Evolutionary conservation across 64 coral and sea anemone genomes (phyloP), one percentile per base, ranked within the genome.

Genomic region (Stichodactyla helianthus): DNA sequence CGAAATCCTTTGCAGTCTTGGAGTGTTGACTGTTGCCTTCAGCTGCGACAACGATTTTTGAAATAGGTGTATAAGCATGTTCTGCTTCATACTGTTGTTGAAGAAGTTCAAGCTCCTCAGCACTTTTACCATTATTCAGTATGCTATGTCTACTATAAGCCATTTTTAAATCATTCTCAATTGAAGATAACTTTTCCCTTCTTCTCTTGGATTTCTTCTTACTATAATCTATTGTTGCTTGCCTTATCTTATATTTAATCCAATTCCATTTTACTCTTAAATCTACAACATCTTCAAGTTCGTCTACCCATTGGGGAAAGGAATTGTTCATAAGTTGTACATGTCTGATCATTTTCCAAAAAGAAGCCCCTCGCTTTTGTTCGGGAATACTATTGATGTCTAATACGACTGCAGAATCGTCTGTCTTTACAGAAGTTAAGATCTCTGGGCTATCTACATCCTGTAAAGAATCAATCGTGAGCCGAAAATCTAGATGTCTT

Each of bases 231-330:
- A 91, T 91, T 79, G 90, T 82, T 54, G 22, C 76, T 18, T 67
- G 83, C 74, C 88, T 82, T 52, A 91, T 91, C 77, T 86, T 91
- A 60, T 85, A 91, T 54, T 91, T 91, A 16, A 91, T 19, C 51
- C 85, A 82, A 53, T 91, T 76, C 89, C 89, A 86, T 23, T 79
- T 35, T 15, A 91, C 20, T 80, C 84, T 77, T 52, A 80, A 80
- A 79, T 91, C 89, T 28, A 10, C 53, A 54, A 80, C 61, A 23
- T 86, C 82, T 20, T 77, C 84, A 55, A 55, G 54, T 54, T 89
- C 61, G 4, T 71, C 55, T 13, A 87, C 55, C 76, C 90, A 82
- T 6, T 62, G 25, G 20, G 85, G 53, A 22, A 74, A 65, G 22
- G 35, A 65, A 52, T 19, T 18, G 5, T 79, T 53, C 26, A 91